These are phyloP conservation scores for Rousettus leschenaultii DNA, from an alignment of 2,113 vertebrate species.

Conservation along the genomic window DNA sequence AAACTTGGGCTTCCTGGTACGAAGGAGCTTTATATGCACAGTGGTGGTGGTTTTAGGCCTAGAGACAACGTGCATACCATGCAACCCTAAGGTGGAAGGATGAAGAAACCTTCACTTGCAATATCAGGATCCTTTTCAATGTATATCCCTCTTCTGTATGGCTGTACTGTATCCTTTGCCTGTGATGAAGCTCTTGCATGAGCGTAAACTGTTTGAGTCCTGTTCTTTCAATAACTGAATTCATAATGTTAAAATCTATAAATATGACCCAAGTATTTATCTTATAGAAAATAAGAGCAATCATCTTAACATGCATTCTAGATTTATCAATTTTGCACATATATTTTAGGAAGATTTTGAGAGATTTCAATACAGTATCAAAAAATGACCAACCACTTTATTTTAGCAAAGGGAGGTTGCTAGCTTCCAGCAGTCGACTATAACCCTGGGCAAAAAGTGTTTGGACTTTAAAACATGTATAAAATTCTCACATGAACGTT, in stretches of 20 bases:
- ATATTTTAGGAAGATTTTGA: constrained; percentile 44
- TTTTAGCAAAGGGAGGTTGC: constrained; percentile 19
- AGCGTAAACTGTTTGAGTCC: background rate
- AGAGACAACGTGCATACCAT: rapidly evolving
- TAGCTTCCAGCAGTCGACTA: background rate
- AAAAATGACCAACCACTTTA: constrained; percentile 34
- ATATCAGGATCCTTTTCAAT: background rate
- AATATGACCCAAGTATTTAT: background rate
- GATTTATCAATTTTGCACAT: background rate
- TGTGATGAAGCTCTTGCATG: background rate
- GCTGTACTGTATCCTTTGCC: background rate
- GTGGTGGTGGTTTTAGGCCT: background rate
- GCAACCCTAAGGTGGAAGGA: background rate
- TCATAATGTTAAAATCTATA: background rate
- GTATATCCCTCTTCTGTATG: background rate
- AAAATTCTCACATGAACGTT: background rate
- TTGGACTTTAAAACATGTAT: constrained; percentile 7
- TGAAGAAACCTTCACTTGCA: background rate
- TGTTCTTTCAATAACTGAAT: background rate
- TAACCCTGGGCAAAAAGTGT: background rate
- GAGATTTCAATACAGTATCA: constrained; percentile 16
- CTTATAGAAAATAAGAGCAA: background rate
- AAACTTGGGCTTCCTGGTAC: background rate
- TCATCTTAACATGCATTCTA: background rate
- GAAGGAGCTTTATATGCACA: background rate